These are phyloP conservation scores for Colistium nudipinnis DNA, from an alignment of 2,113 vertebrate species.

Conservation along the genomic window DNA sequence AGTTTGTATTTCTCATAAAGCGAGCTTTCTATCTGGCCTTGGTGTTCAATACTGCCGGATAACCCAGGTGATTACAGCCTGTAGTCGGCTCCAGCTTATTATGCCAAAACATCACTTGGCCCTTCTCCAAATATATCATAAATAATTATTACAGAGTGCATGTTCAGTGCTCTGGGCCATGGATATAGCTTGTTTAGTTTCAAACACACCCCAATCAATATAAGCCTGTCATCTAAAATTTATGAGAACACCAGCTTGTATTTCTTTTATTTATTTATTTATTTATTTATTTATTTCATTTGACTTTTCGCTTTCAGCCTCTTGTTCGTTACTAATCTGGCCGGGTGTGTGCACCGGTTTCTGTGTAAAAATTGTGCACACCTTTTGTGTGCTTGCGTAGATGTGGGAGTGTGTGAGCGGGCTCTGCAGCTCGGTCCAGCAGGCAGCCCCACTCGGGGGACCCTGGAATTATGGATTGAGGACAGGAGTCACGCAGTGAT, in stretches of 20 bases:
- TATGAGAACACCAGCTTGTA: conserved; percentile 80
- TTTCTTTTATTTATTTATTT: conserved; percentile 73
- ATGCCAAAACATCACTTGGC: conserved; percentile 71
- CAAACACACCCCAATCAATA: conserved; percentile 82
- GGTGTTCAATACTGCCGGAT: conserved; percentile 39
- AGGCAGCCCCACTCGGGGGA: conserved; percentile 62
- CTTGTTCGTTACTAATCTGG: conserved; percentile 58
- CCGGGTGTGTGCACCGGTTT: conserved; percentile 6
- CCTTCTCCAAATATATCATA: conserved; percentile 80
- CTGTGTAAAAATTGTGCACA: background rate
- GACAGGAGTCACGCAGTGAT: conserved; percentile 75
- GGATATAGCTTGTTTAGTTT: conserved; percentile 85
- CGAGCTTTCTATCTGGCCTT: conserved; percentile 48
- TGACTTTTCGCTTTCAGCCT: conserved; percentile 30
- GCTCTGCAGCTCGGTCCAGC: conserved; percentile 47
- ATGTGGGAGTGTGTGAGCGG: background rate
- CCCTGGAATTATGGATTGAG: conserved; percentile 79
- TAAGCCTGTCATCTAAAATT: conserved; percentile 81
- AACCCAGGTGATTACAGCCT: conserved; percentile 68
- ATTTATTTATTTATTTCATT: conserved; percentile 69
- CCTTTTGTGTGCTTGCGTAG: background rate
- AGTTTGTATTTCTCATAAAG: conserved; percentile 36
- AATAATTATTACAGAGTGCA: conserved; percentile 79
- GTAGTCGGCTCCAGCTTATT: conserved; percentile 63
- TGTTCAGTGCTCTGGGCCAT: conserved; percentile 79